These are phyloP conservation scores for Pollenia amentaria DNA, from an alignment of 2,888 invertebrate genomes.

Conservation along the genomic window DNA sequence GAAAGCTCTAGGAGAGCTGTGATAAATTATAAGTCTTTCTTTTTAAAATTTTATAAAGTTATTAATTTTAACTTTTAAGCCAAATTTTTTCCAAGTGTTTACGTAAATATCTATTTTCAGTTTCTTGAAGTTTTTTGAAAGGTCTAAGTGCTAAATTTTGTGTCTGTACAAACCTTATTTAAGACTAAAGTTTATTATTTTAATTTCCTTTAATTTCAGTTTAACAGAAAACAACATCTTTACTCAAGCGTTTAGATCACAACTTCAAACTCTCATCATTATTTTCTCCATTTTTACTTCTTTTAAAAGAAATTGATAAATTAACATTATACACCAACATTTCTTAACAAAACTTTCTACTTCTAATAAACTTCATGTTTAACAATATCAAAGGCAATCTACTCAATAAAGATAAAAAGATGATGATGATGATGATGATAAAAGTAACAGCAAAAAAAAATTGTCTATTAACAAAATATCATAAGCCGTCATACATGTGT, in stretches of 20 bases:
- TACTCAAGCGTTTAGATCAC: not conserved
- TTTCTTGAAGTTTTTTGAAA: too few species aligned
- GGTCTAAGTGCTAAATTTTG: too few species aligned
- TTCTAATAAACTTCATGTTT: constrained; percentile 7
- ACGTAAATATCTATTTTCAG: too few species aligned
- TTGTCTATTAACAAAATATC: constrained; percentile 60
- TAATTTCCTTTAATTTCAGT: too few species aligned
- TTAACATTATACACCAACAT: not conserved
- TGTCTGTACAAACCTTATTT: too few species aligned
- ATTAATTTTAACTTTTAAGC: too few species aligned
- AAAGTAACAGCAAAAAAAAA: constrained; percentile 6
- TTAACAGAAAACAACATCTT: not conserved
- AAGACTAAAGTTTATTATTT: too few species aligned
- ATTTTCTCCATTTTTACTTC: not conserved
- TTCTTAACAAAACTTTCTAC: constrained; percentile 9
- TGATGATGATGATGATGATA: not conserved
- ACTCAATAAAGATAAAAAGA: not conserved
- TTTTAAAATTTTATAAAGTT: too few species aligned
- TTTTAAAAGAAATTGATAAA: not conserved
- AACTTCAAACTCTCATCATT: not conserved
- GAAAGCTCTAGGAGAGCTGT: too few species aligned
- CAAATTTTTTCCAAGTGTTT: too few species aligned
- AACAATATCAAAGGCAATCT: constrained; percentile 21
- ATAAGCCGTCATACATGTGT: constrained; percentile 70
- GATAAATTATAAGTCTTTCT: too few species aligned